phyloP scores from a whole-genome alignment of 2,888 invertebrate species.

The Drosophila pseudotalamancana region DNA sequence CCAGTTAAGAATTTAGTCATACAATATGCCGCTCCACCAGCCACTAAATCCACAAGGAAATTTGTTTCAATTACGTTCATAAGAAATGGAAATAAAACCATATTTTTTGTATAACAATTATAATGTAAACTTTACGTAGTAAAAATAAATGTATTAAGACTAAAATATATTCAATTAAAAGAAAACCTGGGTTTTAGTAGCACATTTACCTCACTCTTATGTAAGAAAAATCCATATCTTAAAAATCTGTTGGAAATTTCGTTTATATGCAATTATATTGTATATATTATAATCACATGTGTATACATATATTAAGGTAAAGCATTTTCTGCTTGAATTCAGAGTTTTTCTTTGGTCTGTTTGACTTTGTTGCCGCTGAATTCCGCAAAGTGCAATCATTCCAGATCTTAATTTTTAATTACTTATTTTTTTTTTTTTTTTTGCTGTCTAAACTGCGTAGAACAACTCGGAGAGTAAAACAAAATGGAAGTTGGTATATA shows the following conservation, averaged over 20 bases:
- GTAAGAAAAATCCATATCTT: neutral
- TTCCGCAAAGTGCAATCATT: constrained; percentile 5
- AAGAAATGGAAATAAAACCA: constrained; percentile 2
- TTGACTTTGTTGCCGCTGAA: constrained; percentile 15
- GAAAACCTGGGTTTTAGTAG: neutral
- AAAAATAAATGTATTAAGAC: neutral
- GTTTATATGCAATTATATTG: neutral
- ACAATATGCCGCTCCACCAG: constrained; percentile 3
- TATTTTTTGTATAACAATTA: neutral
- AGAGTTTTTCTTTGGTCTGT: constrained; percentile 20
- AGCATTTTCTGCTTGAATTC: constrained; percentile 25
- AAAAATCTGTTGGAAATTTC: neutral
- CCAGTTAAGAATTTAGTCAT: constrained; percentile 12
- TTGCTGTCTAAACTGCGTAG: neutral
- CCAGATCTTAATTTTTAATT: constrained; percentile 10
- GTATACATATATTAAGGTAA: neutral
- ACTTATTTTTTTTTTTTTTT: too few relatives aligned
- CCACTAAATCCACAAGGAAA: neutral
- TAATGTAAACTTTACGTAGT: neutral
- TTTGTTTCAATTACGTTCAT: neutral
- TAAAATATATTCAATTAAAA: neutral
- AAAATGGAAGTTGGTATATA: constrained; percentile 9
- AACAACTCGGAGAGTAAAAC: neutral
- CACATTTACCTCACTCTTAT: too few relatives aligned
- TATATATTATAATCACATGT: too few relatives aligned